Evolutionary conservation across 2,113 vertebrate species (phyloP).

Genomic region (Oncorhynchus keta): DNA sequence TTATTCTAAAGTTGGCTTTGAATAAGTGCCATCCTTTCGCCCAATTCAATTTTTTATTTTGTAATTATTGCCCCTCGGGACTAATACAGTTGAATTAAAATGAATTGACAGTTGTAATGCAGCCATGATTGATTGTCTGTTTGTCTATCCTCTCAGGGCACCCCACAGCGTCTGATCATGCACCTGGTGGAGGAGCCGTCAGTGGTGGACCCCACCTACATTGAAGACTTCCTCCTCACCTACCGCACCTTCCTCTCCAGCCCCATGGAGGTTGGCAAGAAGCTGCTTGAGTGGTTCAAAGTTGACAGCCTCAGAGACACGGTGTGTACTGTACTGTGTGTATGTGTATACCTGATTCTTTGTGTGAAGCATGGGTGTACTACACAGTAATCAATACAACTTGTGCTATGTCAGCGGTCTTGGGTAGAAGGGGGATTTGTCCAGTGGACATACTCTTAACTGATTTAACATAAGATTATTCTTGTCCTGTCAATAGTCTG

Average conservation of each 20-base stretch:
- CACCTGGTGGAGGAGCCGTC: slow-evolving; percentile 98
- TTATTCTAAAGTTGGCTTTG: not conserved
- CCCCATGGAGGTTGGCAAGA: slow-evolving; percentile 89
- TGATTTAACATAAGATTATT: slow-evolving; percentile 55
- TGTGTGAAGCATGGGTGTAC: not conserved
- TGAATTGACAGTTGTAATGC: too few species aligned
- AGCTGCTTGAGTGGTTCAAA: slow-evolving; percentile 95
- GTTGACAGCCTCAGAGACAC: slow-evolving; percentile 90
- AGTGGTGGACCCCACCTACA: slow-evolving; percentile 96
- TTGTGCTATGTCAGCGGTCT: slow-evolving; percentile 58
- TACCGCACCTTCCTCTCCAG: slow-evolving; percentile 92
- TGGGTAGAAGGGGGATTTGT: slow-evolving; percentile 34
- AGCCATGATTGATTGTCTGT: not conserved
- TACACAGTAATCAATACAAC: slow-evolving; percentile 42
- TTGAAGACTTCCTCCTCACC: slow-evolving; percentile 95
- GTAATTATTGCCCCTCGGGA: not conserved
- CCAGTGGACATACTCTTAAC: slow-evolving; percentile 22
- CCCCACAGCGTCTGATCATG: slow-evolving; percentile 92
- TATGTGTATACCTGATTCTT: not conserved
- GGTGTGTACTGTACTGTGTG: slow-evolving; percentile 64
- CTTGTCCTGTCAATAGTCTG: slow-evolving; percentile 51
- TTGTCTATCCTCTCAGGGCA: slow-evolving; percentile 73
- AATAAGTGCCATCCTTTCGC: too few species aligned
- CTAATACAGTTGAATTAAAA: too few species aligned
- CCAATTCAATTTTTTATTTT: not conserved